phyloP scores from a whole-genome alignment of 1,140 invertebrate species.

The Drosophila lowei region DNA sequence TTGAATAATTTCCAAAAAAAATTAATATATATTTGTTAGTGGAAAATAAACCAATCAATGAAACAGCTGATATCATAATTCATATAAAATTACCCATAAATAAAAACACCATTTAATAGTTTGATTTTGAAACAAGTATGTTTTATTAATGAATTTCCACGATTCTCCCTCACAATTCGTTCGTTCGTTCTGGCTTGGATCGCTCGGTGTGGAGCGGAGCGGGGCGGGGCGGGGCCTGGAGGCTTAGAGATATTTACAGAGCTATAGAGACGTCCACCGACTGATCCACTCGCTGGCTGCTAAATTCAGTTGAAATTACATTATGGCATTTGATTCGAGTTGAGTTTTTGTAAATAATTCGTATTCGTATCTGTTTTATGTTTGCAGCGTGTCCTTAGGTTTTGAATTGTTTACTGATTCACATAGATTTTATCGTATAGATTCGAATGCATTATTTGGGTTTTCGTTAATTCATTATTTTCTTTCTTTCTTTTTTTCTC shows the following conservation, averaged over 20 bases:
- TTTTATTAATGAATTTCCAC: conserved; percentile 71
- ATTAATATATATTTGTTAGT: too few species aligned
- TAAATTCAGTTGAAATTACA: conserved; percentile 77
- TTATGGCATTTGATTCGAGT: conserved; percentile 72
- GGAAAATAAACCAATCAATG: too few species aligned
- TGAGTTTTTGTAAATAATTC: conserved; percentile 33
- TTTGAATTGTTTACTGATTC: conserved; percentile 44
- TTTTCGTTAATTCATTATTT: conserved; percentile 22
- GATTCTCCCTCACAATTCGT: conserved; percentile 63
- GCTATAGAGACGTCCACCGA: conserved; percentile 22
- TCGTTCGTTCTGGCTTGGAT: conserved; percentile 55
- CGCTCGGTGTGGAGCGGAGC: conserved; percentile 19
- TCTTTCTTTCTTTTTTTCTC: conserved; percentile 42
- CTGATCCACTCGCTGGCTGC: conserved; percentile 27
- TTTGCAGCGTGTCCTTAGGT: conserved; percentile 35
- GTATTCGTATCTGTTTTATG: conserved; percentile 53
- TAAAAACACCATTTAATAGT: neutral
- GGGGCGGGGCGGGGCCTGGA: conserved; percentile 53
- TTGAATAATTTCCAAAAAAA: neutral
- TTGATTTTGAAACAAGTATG: conserved; percentile 78
- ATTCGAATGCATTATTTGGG: conserved; percentile 53
- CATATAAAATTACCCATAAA: neutral
- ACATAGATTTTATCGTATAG: conserved; percentile 56
- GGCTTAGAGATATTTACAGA: conserved; percentile 78
- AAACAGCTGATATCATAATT: too few species aligned